Evolutionary conservation across 2,888 invertebrate species (phyloP).

Genomic region (Drosophila suboccidentalis): DNA sequence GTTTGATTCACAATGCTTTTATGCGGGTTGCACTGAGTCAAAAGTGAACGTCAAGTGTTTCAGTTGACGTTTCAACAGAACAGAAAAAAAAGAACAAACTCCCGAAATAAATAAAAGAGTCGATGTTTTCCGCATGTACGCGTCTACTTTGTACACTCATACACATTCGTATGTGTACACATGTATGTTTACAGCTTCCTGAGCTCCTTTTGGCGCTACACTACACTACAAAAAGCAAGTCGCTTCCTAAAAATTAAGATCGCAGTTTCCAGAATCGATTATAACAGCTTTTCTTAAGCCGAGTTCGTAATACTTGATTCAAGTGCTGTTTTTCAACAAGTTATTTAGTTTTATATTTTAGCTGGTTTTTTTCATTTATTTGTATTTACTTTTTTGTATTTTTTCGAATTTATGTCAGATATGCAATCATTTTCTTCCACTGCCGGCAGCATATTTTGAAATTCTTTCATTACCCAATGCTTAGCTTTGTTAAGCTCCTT

Average conservation of each 20-base stretch:
- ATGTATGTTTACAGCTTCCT: conserved; percentile 3
- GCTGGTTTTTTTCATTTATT: too few species aligned
- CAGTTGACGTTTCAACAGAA: conserved; percentile 54
- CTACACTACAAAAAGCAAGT: conserved; percentile 12
- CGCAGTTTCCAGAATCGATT: conserved; percentile 12
- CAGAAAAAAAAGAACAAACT: conserved; percentile 39
- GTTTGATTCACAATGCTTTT: conserved; percentile 35
- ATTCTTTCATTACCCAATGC: too few species aligned
- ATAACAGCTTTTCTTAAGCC: conserved; percentile 1
- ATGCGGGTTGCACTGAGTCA: conserved; percentile 64
- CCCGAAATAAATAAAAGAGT: conserved; percentile 36
- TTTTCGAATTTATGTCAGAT: too few species aligned
- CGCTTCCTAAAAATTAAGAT: conserved; percentile 14
- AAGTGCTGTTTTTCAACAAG: too few species aligned
- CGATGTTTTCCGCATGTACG: conserved; percentile 32
- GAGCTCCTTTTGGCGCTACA: conserved; percentile 8
- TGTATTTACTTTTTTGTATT: too few species aligned
- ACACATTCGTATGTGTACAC: background rate
- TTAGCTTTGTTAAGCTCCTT: too few species aligned
- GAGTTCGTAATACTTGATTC: too few species aligned
- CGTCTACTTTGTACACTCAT: conserved; percentile 4
- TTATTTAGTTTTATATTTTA: too few species aligned
- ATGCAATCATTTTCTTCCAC: too few species aligned
- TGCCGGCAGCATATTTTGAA: too few species aligned
- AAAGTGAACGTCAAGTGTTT: conserved; percentile 60